phyloP scores from a whole-genome alignment of 2,113 vertebrate genomes.

The Platycercus adscitus region DNA sequence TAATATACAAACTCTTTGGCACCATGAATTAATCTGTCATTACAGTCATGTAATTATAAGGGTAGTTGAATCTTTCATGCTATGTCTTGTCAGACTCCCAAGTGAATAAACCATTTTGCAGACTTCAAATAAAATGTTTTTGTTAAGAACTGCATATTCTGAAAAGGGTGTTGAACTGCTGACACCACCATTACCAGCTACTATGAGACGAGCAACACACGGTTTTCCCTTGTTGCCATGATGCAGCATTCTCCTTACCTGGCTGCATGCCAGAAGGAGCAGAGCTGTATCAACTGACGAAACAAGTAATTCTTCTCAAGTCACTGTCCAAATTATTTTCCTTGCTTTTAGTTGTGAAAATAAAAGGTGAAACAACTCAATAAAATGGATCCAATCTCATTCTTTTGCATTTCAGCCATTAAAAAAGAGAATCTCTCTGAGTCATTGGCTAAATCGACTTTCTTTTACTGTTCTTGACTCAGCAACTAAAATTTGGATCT shows the following conservation, averaged over 20 bases:
- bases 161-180: background rate
- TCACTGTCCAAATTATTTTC: background rate
- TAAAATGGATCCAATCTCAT: background rate
- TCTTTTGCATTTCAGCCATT: background rate
- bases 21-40: background rate
- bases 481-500: background rate
- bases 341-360: background rate
- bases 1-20: background rate
- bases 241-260: background rate
- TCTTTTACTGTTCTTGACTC: background rate
- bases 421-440: background rate
- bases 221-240: accelerated
- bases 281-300: background rate
- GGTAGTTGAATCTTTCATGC: background rate
- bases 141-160: background rate
- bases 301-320: background rate
- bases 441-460: background rate
- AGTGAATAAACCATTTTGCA: background rate
- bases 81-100: background rate
- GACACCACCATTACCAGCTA: background rate
- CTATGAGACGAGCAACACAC: background rate
- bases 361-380: background rate
- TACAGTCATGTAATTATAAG: background rate
- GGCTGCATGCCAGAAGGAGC: background rate
- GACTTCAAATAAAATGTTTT: background rate